These are phyloP conservation scores for Micronycteris hirsuta DNA, from an alignment of 2,113 vertebrate species.

Conservation along the genomic window DNA sequence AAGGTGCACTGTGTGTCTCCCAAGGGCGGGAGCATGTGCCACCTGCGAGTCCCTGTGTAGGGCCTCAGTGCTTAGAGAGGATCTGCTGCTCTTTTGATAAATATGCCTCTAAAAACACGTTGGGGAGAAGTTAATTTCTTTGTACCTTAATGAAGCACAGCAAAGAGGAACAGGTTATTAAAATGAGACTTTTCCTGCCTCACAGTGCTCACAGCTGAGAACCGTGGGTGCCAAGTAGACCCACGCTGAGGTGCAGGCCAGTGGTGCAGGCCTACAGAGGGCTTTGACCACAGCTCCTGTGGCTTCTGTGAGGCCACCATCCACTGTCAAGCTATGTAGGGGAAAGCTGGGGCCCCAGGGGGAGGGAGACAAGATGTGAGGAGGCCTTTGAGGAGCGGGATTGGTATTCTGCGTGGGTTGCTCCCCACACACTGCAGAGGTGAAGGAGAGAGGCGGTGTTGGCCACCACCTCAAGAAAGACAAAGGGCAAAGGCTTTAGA, in stretches of 20 bases:
- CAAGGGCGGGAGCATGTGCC: rapidly evolving
- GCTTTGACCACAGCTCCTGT: background rate
- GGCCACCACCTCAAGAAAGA: background rate
- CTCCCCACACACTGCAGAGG: background rate
- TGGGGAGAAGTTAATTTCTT: background rate
- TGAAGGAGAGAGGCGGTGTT: rapidly evolving
- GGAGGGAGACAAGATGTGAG: background rate
- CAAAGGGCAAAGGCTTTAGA: background rate
- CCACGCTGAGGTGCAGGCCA: background rate
- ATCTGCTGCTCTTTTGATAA: background rate
- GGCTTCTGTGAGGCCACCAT: background rate
- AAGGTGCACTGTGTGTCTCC: rapidly evolving
- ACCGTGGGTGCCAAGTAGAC: no score
- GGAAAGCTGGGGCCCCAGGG: background rate
- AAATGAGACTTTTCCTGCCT: background rate
- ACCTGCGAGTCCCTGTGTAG: background rate
- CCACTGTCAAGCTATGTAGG: no score
- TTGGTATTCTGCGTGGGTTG: rapidly evolving
- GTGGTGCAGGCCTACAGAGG: no score
- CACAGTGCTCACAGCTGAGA: background rate
- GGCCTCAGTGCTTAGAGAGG: background rate
- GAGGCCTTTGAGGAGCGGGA: background rate
- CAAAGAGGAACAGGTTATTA: background rate
- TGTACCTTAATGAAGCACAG: background rate
- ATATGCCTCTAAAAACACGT: background rate